Evolutionary conservation across 2,797 vertebrate genomes (phyloP).

Genomic region (Eremophila alpestris): DNA sequence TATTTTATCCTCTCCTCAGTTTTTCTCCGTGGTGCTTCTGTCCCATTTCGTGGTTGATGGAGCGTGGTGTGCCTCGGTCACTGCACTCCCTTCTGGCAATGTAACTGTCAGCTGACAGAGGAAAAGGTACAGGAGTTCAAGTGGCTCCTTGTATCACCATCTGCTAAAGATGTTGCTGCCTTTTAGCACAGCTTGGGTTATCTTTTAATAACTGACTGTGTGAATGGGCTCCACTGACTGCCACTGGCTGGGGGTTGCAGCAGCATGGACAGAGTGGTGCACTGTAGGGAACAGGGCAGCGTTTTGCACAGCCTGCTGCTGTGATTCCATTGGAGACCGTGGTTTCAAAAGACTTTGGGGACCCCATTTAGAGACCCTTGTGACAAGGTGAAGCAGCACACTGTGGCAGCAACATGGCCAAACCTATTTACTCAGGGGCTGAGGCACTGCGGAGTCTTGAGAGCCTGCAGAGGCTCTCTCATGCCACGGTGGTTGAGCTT

Average conservation of each 20-base stretch:
- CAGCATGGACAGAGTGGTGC: background rate
- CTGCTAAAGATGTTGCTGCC: background rate
- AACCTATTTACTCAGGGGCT: background rate
- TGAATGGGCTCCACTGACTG: background rate
- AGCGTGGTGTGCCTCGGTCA: background rate
- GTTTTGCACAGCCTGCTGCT: background rate
- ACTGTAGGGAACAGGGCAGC: background rate
- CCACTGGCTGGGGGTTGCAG: background rate
- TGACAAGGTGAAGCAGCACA: background rate
- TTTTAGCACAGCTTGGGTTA: background rate
- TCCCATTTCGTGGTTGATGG: background rate
- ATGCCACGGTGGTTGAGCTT: background rate
- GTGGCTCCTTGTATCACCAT: slow-evolving; percentile 28
- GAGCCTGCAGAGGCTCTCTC: background rate
- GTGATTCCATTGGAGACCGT: background rate
- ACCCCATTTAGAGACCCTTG: fast-evolving
- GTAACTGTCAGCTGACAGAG: background rate
- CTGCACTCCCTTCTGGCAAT: background rate
- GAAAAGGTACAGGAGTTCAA: slow-evolving; percentile 25
- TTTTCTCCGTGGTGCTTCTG: background rate
- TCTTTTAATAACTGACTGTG: background rate
- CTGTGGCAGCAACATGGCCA: fast-evolving
- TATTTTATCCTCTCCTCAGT: background rate
- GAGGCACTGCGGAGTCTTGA: background rate
- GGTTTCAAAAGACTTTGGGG: background rate